Conservation (phyloP, 2,888 invertebrate genomes). For the Bembecia ichneumoniformis region DNA sequence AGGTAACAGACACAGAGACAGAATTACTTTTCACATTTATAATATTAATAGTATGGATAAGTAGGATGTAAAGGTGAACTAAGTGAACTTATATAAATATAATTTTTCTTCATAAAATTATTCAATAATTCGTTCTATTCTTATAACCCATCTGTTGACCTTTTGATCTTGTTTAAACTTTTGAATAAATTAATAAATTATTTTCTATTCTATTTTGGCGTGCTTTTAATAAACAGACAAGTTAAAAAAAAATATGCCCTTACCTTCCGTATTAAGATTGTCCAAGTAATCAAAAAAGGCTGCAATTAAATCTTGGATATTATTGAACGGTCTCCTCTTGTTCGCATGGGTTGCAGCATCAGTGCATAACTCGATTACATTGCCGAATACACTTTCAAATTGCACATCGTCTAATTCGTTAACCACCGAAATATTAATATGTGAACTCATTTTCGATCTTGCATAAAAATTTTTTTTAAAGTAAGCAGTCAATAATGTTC, state of each 20-base stretch:
- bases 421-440: constrained; percentile 52
- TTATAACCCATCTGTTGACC: neutral
- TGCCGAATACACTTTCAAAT: constrained; percentile 73
- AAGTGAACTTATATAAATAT: no score
- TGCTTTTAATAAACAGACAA: neutral
- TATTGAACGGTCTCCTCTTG: constrained; percentile 64
- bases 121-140: no score
- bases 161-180: no score
- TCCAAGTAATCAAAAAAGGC: constrained; percentile 72
- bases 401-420: constrained; percentile 65
- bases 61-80: no score
- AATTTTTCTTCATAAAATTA: no score
- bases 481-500: no score
- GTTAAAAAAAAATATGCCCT: constrained; percentile 9
- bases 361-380: constrained; percentile 75
- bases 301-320: constrained; percentile 53
- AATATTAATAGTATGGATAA: no score
- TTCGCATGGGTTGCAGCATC: constrained; percentile 65
- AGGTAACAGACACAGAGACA: no score
- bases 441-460: no score
- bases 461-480: no score
- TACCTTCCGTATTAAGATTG: constrained; percentile 61
- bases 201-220: neutral
- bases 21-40: no score
- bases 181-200: neutral